Percentiles rank a stretch among this genome's conserved stretches.
These are phyloP conservation scores for Macrostomum lignano DNA, from an alignment of 1,140 invertebrate genomes.

Conservation along the genomic window DNA sequence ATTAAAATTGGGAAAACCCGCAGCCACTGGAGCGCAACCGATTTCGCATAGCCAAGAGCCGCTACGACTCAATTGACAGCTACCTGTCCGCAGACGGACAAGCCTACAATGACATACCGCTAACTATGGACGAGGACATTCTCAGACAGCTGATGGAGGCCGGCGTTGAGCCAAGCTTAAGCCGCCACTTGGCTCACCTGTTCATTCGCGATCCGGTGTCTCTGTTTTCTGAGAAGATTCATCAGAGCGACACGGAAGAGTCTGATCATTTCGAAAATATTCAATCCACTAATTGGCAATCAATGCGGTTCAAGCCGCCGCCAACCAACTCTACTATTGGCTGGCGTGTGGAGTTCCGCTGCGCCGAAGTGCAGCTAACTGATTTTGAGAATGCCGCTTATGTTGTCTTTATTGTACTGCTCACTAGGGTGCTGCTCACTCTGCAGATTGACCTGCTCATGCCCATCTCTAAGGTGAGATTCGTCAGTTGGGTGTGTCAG, in stretches of 20 bases:
- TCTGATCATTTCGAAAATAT: constrained; percentile 99
- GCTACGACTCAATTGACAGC: constrained; percentile 88
- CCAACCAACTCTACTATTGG: constrained; percentile 49
- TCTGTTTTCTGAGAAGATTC: constrained; percentile 70
- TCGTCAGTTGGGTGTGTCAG: too few relatives aligned
- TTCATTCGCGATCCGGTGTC: constrained; percentile 86
- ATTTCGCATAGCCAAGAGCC: constrained; percentile 66
- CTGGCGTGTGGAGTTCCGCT: constrained; percentile 95
- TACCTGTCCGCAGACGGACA: constrained; percentile 62
- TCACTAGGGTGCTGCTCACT: constrained; percentile 80
- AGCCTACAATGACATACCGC: constrained; percentile 61
- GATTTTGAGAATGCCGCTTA: constrained; percentile 98
- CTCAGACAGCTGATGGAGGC: constrained; percentile 49
- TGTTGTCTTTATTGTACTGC: constrained; percentile 81
- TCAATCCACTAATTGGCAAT: constrained; percentile 99
- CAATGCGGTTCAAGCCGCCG: constrained; percentile 95
- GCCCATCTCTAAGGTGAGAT: constrained; percentile 88
- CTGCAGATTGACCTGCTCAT: constrained; percentile 83
- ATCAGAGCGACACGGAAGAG: constrained; percentile 70
- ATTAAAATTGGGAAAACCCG: constrained; percentile 5
- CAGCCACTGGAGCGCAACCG: constrained; percentile 36
- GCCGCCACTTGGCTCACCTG: constrained; percentile 79
- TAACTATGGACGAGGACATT: constrained; percentile 54
- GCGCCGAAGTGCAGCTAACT: constrained; percentile 77
- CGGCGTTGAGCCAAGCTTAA: constrained; percentile 59